These are phyloP conservation scores for Spheniscus humboldti DNA, from an alignment of 2,797 vertebrate genomes.

Conservation along the genomic window DNA sequence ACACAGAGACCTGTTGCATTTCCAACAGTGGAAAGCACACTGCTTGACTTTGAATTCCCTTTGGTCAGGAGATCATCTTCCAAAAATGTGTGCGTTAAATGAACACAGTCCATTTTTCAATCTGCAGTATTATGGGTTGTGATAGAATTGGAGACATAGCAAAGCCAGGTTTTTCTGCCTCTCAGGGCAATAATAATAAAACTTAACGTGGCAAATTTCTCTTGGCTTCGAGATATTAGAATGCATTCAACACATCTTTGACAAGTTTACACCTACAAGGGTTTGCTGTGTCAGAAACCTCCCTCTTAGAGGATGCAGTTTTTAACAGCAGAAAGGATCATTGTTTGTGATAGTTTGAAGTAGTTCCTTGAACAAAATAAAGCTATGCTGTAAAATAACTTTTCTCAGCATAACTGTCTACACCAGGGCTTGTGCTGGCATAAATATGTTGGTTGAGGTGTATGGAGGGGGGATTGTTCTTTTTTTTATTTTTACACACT, in stretches of 20 bases:
- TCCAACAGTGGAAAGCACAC: neutral
- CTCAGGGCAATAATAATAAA: neutral
- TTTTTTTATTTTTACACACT: slow-evolving; percentile 8
- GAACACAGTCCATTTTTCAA: neutral
- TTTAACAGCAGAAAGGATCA: neutral
- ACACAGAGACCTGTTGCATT: slow-evolving; percentile 21
- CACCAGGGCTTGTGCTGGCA: neutral
- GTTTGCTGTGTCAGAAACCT: neutral
- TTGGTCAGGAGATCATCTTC: neutral
- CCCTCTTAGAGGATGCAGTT: neutral
- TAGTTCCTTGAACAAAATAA: neutral
- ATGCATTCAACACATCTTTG: neutral
- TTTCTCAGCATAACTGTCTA: neutral
- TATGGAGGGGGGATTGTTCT: neutral
- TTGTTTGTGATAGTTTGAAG: neutral
- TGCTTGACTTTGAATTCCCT: neutral
- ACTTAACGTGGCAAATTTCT: neutral
- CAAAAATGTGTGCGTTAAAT: neutral
- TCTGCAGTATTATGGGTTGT: neutral
- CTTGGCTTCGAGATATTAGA: neutral
- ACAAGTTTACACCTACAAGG: neutral
- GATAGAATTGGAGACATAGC: neutral
- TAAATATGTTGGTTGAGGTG: neutral
- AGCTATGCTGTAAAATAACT: neutral
- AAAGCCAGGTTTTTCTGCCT: neutral